These are phyloP conservation scores for Philypnodon macrostomus DNA, from an alignment of 2,797 vertebrate species.

Conservation along the genomic window DNA sequence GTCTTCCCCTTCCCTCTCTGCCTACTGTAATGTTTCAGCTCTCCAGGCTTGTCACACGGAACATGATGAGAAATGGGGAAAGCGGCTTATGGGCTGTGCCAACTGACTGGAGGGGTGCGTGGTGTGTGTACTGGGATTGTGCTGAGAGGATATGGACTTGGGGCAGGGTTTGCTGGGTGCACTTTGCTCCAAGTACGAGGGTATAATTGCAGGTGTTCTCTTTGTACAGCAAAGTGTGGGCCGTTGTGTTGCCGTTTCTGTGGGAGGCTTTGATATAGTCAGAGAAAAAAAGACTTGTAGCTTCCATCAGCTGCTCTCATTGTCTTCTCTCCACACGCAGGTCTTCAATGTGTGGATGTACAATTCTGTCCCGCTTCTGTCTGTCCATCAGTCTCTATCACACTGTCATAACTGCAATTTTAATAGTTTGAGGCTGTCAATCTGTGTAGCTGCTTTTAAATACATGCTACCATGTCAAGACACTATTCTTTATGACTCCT, in stretches of 20 bases:
- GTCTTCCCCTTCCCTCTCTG: constrained; percentile 44
- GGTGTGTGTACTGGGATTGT: constrained; percentile 18
- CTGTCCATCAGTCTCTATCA: constrained; percentile 40
- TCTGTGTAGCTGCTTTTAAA: constrained; percentile 34
- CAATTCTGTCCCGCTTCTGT: constrained; percentile 17
- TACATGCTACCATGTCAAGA: constrained; percentile 26
- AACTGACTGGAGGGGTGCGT: constrained; percentile 53
- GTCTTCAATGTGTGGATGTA: constrained; percentile 18
- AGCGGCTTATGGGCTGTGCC: constrained; percentile 64
- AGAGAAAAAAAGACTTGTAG: constrained; percentile 32
- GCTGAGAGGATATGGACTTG: constrained; percentile 10
- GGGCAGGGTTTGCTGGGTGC: constrained; percentile 6
- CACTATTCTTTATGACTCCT: constrained; percentile 20
- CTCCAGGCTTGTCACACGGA: constrained; percentile 64
- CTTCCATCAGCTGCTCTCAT: constrained; percentile 54
- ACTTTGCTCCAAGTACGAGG: constrained; percentile 11
- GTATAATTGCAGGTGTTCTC: constrained; percentile 16
- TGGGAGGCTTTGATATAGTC: constrained; percentile 51
- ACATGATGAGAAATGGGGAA: constrained; percentile 64
- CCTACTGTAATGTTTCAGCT: constrained; percentile 69
- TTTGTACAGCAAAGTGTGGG: constrained; percentile 15
- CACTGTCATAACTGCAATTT: constrained; percentile 40
- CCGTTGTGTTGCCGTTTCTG: constrained; percentile 25
- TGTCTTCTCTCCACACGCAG: constrained; percentile 22
- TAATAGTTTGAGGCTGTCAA: constrained; percentile 44